Percentiles rank a stretch among this genome's conserved stretches.
These are phyloP conservation scores for Dicaeum eximium DNA, from an alignment of 2,113 vertebrate species.

Conservation along the genomic window DNA sequence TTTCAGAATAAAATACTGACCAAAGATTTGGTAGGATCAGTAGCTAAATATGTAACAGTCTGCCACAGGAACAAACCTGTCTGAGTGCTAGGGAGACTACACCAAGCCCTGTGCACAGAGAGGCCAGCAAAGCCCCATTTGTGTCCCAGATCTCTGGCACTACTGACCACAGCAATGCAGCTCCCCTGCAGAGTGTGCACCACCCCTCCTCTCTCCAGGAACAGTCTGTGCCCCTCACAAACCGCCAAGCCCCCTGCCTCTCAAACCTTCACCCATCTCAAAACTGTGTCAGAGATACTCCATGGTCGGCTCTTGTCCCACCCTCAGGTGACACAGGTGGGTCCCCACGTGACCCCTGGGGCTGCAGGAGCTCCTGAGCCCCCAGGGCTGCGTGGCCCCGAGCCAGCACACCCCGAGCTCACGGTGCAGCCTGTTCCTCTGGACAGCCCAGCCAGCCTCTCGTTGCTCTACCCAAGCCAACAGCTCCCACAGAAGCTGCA, in stretches of 20 bases:
- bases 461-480: not conserved
- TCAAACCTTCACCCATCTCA: not conserved
- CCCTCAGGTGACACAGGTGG: not conserved
- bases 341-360: rapidly evolving
- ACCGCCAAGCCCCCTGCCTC: not conserved
- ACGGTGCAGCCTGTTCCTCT: not conserved
- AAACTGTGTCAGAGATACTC: rapidly evolving
- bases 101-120: not conserved
- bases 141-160: not conserved
- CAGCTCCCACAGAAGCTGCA: not conserved
- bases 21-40: not conserved
- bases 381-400: rapidly evolving
- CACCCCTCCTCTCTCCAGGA: not conserved
- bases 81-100: not conserved
- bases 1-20: not conserved
- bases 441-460: not conserved
- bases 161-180: not conserved
- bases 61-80: not conserved
- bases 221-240: rapidly evolving
- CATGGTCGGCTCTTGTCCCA: rapidly evolving
- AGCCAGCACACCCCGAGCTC: not conserved
- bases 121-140: not conserved
- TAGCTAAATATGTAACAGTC: not conserved
- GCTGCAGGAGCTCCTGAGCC: not conserved
- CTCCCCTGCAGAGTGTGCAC: rapidly evolving